Percentiles rank a stretch among this genome's conserved stretches.
These are phyloP conservation scores for Ctenodactylus gundi DNA, from an alignment of 2,113 vertebrate genomes.

Conservation along the genomic window DNA sequence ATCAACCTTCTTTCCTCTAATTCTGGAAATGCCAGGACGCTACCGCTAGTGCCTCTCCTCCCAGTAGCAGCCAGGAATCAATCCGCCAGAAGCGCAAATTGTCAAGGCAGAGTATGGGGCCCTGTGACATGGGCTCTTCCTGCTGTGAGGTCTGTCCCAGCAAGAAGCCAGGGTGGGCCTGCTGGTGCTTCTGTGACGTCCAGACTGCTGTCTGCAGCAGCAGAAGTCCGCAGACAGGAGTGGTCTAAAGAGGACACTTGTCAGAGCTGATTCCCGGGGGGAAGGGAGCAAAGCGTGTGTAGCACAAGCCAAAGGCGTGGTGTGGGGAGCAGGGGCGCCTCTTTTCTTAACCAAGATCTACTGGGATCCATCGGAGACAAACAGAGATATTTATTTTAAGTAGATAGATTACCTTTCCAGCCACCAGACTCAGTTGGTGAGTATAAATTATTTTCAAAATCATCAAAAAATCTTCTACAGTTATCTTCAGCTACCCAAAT, in stretches of 20 bases:
- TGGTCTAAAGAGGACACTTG: fast-evolving
- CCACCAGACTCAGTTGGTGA: not conserved
- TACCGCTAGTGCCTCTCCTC: too few species aligned
- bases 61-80: too few species aligned
- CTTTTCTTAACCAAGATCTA: not conserved
- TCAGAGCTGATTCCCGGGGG: not conserved
- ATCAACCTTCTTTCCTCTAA: not conserved
- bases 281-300: fast-evolving
- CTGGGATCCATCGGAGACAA: not conserved
- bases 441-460: not conserved
- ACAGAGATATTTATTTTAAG: not conserved
- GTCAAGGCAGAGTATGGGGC: too few species aligned
- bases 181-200: not conserved
- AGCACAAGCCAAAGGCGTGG: not conserved
- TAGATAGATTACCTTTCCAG: not conserved
- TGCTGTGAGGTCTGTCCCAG: too few species aligned
- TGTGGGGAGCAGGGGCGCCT: fast-evolving
- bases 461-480: not conserved
- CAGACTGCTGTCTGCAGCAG: not conserved
- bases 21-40: not conserved
- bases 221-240: not conserved
- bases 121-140: too few species aligned
- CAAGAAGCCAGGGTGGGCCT: not conserved
- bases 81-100: too few species aligned
- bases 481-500: not conserved